Evolutionary conservation across 2,888 invertebrate species (phyloP).

Genomic region (Oxycera nigricornis): DNA sequence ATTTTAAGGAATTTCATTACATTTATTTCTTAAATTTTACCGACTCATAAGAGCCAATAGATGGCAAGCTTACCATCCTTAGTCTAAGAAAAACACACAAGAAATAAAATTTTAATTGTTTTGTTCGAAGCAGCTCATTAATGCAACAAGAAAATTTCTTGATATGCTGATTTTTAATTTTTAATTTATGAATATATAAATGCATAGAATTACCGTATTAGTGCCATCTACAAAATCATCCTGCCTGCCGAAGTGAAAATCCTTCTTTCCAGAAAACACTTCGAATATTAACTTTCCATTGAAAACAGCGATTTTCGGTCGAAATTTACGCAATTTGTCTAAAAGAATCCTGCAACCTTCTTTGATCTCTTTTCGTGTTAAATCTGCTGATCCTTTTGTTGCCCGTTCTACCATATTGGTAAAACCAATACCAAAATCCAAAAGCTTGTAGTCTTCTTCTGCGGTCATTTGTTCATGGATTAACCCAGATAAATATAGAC

Average conservation of each 20-base stretch:
- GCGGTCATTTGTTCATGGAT: slow-evolving; percentile 96
- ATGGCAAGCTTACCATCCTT: too few species aligned
- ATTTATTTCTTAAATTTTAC: background rate
- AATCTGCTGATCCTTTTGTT: slow-evolving; percentile 94
- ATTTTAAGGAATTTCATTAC: too few species aligned
- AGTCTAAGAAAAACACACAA: too few species aligned
- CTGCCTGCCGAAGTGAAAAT: slow-evolving; percentile 95
- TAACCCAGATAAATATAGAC: slow-evolving; percentile 90
- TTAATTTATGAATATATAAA: too few species aligned
- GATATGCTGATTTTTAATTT: too few species aligned
- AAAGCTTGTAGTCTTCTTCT: slow-evolving; percentile 91
- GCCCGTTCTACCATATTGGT: slow-evolving; percentile 97
- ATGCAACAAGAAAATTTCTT: too few species aligned
- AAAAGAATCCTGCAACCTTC: slow-evolving; percentile 88
- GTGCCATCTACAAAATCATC: slow-evolving; percentile 93
- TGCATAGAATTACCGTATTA: slow-evolving; percentile 81
- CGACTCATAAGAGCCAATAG: too few species aligned
- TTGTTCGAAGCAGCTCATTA: too few species aligned
- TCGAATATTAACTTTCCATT: slow-evolving; percentile 99
- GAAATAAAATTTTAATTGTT: too few species aligned
- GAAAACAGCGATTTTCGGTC: slow-evolving; percentile 96
- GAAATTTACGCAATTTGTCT: slow-evolving; percentile 89
- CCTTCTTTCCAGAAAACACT: slow-evolving; percentile 96
- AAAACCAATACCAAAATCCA: slow-evolving; percentile 95
- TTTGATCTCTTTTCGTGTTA: slow-evolving; percentile 92